A percentile compares a stretch with the other conserved stretches of the same genome.
Conservation (phyloP, 2,888 invertebrate species). For the Noctua janthe region DNA sequence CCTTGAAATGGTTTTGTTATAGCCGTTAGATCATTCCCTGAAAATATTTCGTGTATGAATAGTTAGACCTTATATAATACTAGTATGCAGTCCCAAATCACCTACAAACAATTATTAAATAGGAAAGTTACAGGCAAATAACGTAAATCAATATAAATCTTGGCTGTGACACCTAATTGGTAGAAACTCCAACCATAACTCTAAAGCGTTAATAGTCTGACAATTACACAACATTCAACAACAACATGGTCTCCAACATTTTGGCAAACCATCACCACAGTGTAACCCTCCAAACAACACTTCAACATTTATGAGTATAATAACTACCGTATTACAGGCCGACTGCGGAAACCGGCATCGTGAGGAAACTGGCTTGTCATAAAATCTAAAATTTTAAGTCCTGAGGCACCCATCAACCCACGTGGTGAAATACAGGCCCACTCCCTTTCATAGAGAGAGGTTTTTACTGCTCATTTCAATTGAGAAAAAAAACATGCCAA, state of each 20-base stretch:
- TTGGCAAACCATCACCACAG: constrained; percentile 12
- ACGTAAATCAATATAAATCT: constrained; percentile 1
- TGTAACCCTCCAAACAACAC: constrained; percentile 20
- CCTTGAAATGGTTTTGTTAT: no score
- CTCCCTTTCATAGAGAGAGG: neutral
- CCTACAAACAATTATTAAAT: neutral
- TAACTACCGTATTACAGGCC: constrained; percentile 4
- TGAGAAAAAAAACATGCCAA: neutral
- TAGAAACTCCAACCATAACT: constrained; percentile 3
- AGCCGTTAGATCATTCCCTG: no score
- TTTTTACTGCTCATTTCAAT: neutral
- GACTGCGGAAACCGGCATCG: neutral
- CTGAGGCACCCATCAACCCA: neutral
- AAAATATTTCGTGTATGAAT: no score
- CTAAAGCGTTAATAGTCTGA: constrained; percentile 8
- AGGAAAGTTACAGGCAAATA: neutral
- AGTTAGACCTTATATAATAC: no score
- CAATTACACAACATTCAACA: constrained; percentile 22
- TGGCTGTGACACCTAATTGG: neutral
- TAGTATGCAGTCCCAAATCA: neutral
- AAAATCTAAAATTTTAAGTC: neutral
- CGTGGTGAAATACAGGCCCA: neutral
- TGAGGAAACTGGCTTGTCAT: neutral
- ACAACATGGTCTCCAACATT: constrained; percentile 12
- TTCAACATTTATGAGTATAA: constrained; percentile 15